A percentile compares a stretch with the other conserved stretches of the same genome.
phyloP scores from a whole-genome alignment of 2,797 vertebrate species.

The Gymnocypris eckloni region DNA sequence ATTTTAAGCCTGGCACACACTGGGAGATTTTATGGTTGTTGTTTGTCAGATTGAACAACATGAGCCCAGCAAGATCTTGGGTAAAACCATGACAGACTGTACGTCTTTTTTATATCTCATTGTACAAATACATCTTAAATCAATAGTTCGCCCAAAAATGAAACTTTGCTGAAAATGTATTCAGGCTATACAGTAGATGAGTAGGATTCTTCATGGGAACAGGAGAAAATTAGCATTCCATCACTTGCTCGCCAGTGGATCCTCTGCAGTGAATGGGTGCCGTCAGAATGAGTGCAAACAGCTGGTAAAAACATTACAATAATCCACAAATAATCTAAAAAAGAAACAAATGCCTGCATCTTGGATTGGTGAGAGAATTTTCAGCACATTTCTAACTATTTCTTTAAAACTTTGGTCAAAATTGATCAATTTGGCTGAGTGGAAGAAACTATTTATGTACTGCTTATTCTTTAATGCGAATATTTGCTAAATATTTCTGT shows the following conservation, averaged over 20 bases:
- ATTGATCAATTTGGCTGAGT: background rate
- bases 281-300: background rate
- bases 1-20: background rate
- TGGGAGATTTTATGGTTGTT: background rate
- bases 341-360: background rate
- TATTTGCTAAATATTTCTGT: too few species aligned
- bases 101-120: constrained; percentile 4
- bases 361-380: background rate
- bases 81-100: background rate
- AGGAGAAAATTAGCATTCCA: background rate
- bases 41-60: constrained; percentile 16
- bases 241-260: background rate
- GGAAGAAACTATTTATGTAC: too few species aligned
- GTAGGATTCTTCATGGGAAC: background rate
- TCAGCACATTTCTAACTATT: background rate
- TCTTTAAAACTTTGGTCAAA: background rate
- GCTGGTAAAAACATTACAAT: background rate
- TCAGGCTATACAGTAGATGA: background rate
- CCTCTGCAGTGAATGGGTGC: background rate
- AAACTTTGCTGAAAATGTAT: background rate
- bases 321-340: too few species aligned
- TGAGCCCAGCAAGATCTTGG: background rate
- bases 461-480: too few species aligned
- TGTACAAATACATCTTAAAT: background rate
- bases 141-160: background rate